A percentile compares a stretch with the other conserved stretches of the same genome.
phyloP scores from a whole-genome alignment of 2,888 invertebrate genomes.

The Liodrosophila aerea region DNA sequence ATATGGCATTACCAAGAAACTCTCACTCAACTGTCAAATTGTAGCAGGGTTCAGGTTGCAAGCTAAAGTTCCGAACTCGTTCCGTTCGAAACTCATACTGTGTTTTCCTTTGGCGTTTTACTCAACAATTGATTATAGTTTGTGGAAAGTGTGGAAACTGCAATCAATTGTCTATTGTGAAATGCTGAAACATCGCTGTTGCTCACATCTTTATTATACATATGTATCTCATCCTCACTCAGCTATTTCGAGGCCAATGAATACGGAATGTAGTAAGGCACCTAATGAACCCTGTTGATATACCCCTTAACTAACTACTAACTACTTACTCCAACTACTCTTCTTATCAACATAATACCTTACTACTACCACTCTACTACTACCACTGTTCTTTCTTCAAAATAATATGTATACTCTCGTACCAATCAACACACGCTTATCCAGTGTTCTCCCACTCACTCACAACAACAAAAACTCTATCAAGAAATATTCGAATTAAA shows the following conservation, averaged over 20 bases:
- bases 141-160: conserved; percentile 23
- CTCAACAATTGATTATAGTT: conserved; percentile 61
- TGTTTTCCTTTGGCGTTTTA: conserved; percentile 24
- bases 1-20: conserved; percentile 39
- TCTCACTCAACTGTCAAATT: conserved; percentile 59
- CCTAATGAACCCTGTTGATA: conserved; percentile 61
- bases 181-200: conserved; percentile 55
- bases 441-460: conserved; percentile 81
- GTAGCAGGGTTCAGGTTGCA: conserved; percentile 72
- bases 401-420: conserved; percentile 34
- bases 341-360: conserved; percentile 42
- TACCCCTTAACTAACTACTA: conserved; percentile 14
- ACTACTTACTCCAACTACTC: conserved; percentile 17
- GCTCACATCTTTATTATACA: conserved; percentile 39
- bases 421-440: conserved; percentile 66
- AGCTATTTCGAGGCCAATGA: conserved; percentile 59
- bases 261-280: conserved; percentile 64
- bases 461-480: conserved; percentile 34
- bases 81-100: conserved; percentile 73
- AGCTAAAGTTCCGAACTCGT: conserved; percentile 72
- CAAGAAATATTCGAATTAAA: conserved; percentile 19
- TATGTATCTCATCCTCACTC: background rate
- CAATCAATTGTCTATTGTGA: conserved; percentile 57
- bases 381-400: conserved; percentile 31
- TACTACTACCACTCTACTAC: conserved; percentile 39